A percentile compares a stretch with the other conserved stretches of the same genome.
phyloP scores from a whole-genome alignment of 2,113 vertebrate species.

The Bolborhynchus lineola region DNA sequence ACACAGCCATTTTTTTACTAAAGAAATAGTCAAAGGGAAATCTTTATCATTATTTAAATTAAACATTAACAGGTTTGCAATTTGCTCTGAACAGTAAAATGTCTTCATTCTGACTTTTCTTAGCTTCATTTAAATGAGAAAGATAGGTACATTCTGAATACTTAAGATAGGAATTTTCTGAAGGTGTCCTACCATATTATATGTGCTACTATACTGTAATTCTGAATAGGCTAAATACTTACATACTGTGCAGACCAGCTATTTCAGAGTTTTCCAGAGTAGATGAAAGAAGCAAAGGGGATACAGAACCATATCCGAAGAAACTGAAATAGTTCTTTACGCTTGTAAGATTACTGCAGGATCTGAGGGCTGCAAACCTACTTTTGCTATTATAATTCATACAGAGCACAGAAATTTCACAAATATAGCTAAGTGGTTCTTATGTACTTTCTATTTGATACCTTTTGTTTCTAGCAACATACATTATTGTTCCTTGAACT shows the following conservation, averaged over 20 bases:
- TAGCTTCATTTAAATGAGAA: not conserved
- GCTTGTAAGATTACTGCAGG: not conserved
- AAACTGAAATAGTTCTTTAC: not conserved
- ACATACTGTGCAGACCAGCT: not conserved
- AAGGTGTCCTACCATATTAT: not conserved
- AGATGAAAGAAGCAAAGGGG: not conserved
- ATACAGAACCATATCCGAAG: not conserved
- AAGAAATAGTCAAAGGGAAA: slow-evolving; percentile 39
- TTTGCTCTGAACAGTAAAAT: not conserved
- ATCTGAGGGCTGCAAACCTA: not conserved
- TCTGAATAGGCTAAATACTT: not conserved
- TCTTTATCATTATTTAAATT: not conserved
- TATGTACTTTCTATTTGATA: not conserved
- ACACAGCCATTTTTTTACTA: not conserved
- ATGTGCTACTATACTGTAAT: not conserved
- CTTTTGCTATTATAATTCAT: not conserved
- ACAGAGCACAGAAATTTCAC: not conserved
- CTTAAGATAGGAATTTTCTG: not conserved
- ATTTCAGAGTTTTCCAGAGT: not conserved
- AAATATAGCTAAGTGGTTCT: not conserved
- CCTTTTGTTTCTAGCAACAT: not conserved
- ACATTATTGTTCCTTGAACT: not conserved
- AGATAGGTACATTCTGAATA: not conserved
- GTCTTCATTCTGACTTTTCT: not conserved
- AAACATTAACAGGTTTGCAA: not conserved